Evolutionary conservation across 1,140 invertebrate genomes (phyloP), one percentile per base, ranked within the genome.

Genomic region (Goniozus legneri): DNA sequence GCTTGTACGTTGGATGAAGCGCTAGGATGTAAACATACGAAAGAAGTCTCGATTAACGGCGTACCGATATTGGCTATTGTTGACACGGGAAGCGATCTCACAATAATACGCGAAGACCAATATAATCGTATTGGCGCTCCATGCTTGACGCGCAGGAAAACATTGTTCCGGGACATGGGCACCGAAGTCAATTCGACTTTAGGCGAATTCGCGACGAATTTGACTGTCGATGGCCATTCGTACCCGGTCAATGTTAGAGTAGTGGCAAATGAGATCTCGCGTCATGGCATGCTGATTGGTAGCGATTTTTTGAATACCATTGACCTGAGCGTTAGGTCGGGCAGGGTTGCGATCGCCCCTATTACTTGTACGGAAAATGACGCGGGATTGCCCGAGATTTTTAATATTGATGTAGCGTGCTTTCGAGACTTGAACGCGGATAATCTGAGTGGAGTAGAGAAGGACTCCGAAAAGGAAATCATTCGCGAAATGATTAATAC

Each of bases 61-160:
- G n/a, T 27, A 27, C 10, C 10, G 10, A 27, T 6, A 27, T 27
- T 6, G 24, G 24, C 10, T 4, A 27, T 27, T 1, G 6, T 48
- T 1, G 32, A 48, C 12, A 48, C 39, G 2, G 38, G 46, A 13
- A 48, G 46, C 8, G 31, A 41, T n/a, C 19, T 48, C 1, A 27
- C 15, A 20, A 2, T 48, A 4, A 48, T 48, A 15, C 31, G 21
- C 8, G n/a, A 16, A 1, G 32, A 48, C 8, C 14, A 15, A 3
- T 42, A 48, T 21, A 1, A 6, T 3, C 22, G 12, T 8, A n/a
- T 48, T 27, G 46, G 39, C 15, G 14, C 39, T 4, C 32, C 38
- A 0, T 8, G 4, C 13, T 42, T 48, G 10, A 10, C 39, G 18
- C 8, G 13, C 2, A 15, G 15, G 19, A 14, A 20, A 16, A n/a